A percentile compares a stretch with the other conserved stretches of the same genome.
Evolutionary conservation across 1,140 invertebrate species (phyloP).

Genomic region (Muscidifurax raptorellus): DNA sequence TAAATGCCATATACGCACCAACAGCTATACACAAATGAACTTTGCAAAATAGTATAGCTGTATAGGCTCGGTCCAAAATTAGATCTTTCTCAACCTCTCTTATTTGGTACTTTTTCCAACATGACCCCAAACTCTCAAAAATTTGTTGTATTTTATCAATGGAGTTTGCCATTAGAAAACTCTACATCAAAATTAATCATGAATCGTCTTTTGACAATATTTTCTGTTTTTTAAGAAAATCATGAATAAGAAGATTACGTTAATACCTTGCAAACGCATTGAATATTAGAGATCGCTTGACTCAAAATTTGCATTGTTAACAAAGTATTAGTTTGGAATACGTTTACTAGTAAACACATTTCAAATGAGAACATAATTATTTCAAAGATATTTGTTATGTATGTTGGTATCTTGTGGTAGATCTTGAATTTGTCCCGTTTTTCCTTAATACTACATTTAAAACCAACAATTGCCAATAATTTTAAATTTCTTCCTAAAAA

Average conservation of each 20-base stretch:
- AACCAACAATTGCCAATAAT: neutral
- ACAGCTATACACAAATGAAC: neutral
- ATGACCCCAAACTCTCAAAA: neutral
- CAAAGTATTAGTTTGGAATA: neutral
- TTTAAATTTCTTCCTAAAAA: neutral
- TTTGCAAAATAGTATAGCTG: neutral
- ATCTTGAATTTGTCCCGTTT: neutral
- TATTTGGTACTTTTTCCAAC: neutral
- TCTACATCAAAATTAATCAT: neutral
- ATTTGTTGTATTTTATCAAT: neutral
- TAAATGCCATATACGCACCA: neutral
- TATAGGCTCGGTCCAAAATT: neutral
- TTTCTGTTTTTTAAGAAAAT: neutral
- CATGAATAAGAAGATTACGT: neutral
- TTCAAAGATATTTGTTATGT: neutral
- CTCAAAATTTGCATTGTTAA: neutral
- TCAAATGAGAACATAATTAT: neutral
- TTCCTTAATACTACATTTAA: neutral
- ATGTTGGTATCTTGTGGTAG: neutral
- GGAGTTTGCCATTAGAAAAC: neutral
- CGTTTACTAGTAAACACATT: neutral
- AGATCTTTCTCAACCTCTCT: neutral
- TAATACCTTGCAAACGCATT: neutral
- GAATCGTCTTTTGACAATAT: neutral
- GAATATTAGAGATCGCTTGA: neutral